Conservation (phyloP, 1,140 invertebrate species). For the Meloidogyne floridensis region DNA sequence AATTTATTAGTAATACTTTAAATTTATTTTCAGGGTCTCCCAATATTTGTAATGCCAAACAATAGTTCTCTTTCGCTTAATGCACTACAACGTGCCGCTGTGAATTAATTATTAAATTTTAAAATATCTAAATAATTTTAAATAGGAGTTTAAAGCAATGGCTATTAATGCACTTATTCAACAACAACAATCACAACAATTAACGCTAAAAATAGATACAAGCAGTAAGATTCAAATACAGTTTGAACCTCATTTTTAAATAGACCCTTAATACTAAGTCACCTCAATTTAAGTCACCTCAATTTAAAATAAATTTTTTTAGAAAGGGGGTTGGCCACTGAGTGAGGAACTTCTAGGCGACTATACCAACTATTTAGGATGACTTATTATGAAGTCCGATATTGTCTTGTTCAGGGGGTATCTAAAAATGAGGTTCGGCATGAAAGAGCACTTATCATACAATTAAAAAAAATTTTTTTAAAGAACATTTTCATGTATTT, state of each 20-base stretch:
- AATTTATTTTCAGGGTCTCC: constrained; percentile 27
- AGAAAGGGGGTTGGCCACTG: too few species aligned
- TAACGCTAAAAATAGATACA: constrained; percentile 41
- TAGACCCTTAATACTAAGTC: too few species aligned
- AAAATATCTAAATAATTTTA: constrained; percentile 15
- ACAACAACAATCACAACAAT: constrained; percentile 23
- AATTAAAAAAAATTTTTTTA: too few species aligned
- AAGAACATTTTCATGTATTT: constrained; percentile 92
- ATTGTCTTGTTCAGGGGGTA: too few species aligned
- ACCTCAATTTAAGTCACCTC: too few species aligned
- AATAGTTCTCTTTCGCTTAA: constrained; percentile 38
- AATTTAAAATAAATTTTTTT: too few species aligned
- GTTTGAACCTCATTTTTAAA: too few species aligned
- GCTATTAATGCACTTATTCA: constrained; percentile 23
- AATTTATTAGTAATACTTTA: too few species aligned
- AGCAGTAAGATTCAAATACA: constrained; percentile 27
- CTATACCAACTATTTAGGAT: too few species aligned
- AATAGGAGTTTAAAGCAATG: constrained; percentile 42
- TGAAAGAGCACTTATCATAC: too few species aligned
- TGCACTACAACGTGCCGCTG: constrained; percentile 37
- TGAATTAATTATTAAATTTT: constrained; percentile 1
- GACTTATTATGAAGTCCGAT: accelerated
- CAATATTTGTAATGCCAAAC: constrained; percentile 39
- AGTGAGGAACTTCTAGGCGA: too few species aligned
- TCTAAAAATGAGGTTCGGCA: too few species aligned